A percentile compares a stretch with the other conserved stretches of the same genome.
These are phyloP conservation scores for Trichopoda pennipes DNA, from an alignment of 2,888 invertebrate genomes.

Conservation along the genomic window DNA sequence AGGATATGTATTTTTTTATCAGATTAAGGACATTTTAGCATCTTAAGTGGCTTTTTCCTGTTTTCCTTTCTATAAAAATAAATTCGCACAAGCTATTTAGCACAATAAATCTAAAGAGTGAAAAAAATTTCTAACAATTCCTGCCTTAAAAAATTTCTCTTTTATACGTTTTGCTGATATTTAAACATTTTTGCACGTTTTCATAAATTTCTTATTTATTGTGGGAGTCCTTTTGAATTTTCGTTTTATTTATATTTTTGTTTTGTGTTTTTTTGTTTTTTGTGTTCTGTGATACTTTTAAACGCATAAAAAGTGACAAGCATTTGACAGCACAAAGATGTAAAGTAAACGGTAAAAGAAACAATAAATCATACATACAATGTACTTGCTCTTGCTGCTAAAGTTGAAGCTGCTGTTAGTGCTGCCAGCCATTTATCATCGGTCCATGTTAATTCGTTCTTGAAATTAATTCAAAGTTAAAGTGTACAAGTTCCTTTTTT, in stretches of 20 bases:
- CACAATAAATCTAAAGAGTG: constrained; percentile 18
- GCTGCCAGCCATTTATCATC: constrained; percentile 45
- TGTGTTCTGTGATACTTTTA: constrained; percentile 12
- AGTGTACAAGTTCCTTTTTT: neutral
- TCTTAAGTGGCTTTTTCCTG: neutral
- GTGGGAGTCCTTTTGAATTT: constrained; percentile 41
- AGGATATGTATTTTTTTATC: neutral
- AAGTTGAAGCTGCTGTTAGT: neutral
- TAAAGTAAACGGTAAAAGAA: constrained; percentile 60
- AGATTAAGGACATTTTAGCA: neutral
- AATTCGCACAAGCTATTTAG: constrained; percentile 9
- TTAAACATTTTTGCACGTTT: constrained; percentile 17
- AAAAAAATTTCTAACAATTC: constrained; percentile 10
- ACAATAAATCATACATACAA: constrained; percentile 59
- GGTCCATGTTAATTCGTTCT: constrained; percentile 6
- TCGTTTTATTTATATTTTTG: neutral
- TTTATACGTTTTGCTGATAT: neutral
- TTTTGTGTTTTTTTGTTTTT: constrained; percentile 8
- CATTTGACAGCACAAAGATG: constrained; percentile 63
- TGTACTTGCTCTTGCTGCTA: constrained; percentile 17
- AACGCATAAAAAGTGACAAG: constrained; percentile 59
- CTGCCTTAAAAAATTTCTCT: neutral
- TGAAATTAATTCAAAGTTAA: constrained; percentile 30
- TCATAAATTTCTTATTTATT: constrained; percentile 22
- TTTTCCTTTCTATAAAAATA: neutral